Percentiles rank a stretch among this genome's conserved stretches.
These are phyloP conservation scores for Chiloscyllium punctatum DNA, from an alignment of 2,797 vertebrate species.

Conservation along the genomic window DNA sequence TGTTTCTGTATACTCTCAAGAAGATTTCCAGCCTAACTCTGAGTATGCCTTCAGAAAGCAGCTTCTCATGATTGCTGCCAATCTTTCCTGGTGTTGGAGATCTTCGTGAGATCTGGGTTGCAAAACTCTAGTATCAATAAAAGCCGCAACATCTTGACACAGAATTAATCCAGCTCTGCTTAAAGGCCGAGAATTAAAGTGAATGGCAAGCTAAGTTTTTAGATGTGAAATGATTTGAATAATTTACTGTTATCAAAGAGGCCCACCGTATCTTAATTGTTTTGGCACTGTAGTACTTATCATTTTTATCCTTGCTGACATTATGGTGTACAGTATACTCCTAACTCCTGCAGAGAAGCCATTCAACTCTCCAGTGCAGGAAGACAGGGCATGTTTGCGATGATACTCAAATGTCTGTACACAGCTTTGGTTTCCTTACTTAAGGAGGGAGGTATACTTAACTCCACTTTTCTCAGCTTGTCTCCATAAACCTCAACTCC, in stretches of 20 bases:
- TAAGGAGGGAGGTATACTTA: no score
- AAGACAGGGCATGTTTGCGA: neutral
- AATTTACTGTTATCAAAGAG: neutral
- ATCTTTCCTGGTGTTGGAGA: neutral
- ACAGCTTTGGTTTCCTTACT: no score
- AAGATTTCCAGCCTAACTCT: neutral
- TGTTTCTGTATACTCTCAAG: neutral
- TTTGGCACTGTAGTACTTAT: neutral
- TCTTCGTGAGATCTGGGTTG: neutral
- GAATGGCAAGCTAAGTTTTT: neutral
- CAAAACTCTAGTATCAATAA: neutral
- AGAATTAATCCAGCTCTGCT: no score
- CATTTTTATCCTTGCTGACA: neutral
- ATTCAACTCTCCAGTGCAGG: neutral
- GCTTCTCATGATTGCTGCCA: neutral
- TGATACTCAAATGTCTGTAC: no score
- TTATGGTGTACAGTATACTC: neutral
- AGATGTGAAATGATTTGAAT: neutral
- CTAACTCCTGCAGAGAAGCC: neutral
- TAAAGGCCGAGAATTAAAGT: neutral
- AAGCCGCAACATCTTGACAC: neutral
- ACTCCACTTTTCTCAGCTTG: no score
- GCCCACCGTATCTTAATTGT: neutral
- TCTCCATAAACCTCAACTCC: no score
- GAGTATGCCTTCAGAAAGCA: neutral